Base-by-base conservation (phyloP, 2,797 vertebrate species). In the Acanthornis magna region DNA sequence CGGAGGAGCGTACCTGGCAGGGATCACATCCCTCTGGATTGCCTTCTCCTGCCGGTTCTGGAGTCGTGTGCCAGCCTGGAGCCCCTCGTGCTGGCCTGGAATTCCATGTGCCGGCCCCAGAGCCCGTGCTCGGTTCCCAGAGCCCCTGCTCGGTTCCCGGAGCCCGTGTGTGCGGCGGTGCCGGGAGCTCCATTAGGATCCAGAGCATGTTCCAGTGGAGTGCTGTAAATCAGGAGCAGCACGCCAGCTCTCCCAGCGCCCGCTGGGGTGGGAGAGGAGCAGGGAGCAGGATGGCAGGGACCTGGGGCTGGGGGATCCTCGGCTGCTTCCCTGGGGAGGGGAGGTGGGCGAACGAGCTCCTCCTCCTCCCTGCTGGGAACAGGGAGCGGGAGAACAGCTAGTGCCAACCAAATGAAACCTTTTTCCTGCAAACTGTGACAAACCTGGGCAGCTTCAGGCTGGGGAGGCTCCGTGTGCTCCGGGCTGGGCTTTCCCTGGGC, bases 201-300 rank as follows among this genome's bases (percentile, higher is more conserved):
- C 79, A 18, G 79, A 74, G 82, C 73, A 61, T 85, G 65, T 77
- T 30, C 57, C 10, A 66, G 90, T 89, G 26, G 80, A 89, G 92
- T 76, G 93, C 92, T 88, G 88, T 92, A 93, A 87, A 77, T 91
- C 91, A 91, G 73, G 76, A 47, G 18, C 13, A 61, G 6, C 30
- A 36, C 42, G 36, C 58, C 16, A 8, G 73, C 80, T 55, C 38
- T 72, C 57, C 63, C 54, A 1, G 55, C 32, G 19, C 80, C 86
- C 23, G 43, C 61, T 2, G 51, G 30, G 68, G 7, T 30, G 32
- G 57, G 50, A 78, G 65, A 48, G 21, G 62, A 60, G 83, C 81
- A 23, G 57, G 40, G 51, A 77, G 87, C 17, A 4, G 85, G 61
- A 40, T 11, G 4, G 1, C 17, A 1, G 55, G 38, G 53, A 50